Evolutionary conservation across 1,140 invertebrate species (phyloP).

Genomic region (Drosophila leontia): DNA sequence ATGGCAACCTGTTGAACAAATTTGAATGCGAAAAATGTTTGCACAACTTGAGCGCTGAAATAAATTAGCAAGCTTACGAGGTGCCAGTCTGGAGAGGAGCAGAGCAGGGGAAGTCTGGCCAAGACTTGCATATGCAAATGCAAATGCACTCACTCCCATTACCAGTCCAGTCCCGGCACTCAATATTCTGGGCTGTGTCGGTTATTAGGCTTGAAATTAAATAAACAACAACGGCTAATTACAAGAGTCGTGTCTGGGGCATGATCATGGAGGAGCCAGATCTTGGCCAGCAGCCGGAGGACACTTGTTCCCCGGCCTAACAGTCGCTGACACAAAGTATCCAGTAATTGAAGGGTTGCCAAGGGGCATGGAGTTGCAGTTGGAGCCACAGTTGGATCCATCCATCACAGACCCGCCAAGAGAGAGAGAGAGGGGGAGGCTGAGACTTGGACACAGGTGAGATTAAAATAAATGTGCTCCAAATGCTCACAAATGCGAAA

Average conservation of each 20-base stretch:
- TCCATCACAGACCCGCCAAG: conserved; percentile 36
- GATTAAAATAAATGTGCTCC: conserved; percentile 83
- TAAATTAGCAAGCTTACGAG: conserved; percentile 59
- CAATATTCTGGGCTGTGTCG: conserved; percentile 28
- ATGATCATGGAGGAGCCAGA: conserved; percentile 7
- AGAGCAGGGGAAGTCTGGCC: conserved; percentile 2
- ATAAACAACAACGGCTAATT: conserved; percentile 74
- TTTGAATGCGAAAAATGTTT: conserved; percentile 61
- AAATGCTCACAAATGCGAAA: conserved; percentile 81
- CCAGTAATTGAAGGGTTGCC: conserved; percentile 67
- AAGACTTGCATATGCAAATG: conserved; percentile 32
- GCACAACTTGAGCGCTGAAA: conserved; percentile 59
- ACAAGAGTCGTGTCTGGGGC: conserved; percentile 48
- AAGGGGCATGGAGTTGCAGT: neutral
- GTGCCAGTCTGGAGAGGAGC: conserved; percentile 1
- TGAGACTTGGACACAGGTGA: conserved; percentile 56
- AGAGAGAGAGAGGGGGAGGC: neutral
- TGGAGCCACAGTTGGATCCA: neutral
- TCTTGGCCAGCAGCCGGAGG: conserved; percentile 11
- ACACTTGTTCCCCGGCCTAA: conserved; percentile 56
- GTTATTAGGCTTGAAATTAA: conserved; percentile 63
- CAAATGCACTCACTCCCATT: conserved; percentile 31
- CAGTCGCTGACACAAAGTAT: conserved; percentile 73
- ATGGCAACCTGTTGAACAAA: conserved; percentile 56
- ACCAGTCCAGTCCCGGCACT: neutral